These are phyloP conservation scores for Stenchaetothrips biformis DNA, from an alignment of 2,888 invertebrate species.

Conservation along the genomic window DNA sequence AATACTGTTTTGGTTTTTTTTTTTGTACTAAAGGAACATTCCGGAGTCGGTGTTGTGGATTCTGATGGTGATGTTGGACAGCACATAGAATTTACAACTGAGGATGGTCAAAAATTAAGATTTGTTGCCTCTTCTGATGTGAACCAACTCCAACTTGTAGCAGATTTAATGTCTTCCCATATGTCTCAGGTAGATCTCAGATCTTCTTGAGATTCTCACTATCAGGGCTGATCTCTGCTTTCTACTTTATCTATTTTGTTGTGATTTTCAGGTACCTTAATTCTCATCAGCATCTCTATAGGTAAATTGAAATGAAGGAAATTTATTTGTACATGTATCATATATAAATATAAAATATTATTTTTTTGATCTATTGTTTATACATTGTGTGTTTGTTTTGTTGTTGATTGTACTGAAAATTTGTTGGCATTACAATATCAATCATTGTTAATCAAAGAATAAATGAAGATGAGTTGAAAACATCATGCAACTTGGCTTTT, in stretches of 20 bases:
- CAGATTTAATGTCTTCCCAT: neutral
- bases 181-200: neutral
- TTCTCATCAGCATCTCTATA: neutral
- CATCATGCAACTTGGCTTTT: too few relatives aligned
- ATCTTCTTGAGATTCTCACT: neutral
- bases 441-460: too few relatives aligned
- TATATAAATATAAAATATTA: neutral
- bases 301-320: neutral
- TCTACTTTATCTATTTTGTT: neutral
- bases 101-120: neutral
- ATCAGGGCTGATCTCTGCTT: neutral
- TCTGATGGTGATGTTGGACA: neutral
- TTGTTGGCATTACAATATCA: too few relatives aligned
- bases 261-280: neutral
- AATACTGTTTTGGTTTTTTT: too few relatives aligned
- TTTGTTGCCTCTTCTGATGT: constrained; percentile 13
- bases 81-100: constrained; percentile 15
- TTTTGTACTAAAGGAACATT: neutral
- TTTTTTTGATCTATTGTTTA: neutral
- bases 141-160: neutral
- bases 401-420: too few relatives aligned
- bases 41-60: neutral
- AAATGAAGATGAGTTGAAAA: too few relatives aligned
- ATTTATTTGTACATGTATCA: neutral
- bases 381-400: too few relatives aligned